Conservation (phyloP, 2,113 vertebrate genomes). For the Gopherus flavomarginatus region DNA sequence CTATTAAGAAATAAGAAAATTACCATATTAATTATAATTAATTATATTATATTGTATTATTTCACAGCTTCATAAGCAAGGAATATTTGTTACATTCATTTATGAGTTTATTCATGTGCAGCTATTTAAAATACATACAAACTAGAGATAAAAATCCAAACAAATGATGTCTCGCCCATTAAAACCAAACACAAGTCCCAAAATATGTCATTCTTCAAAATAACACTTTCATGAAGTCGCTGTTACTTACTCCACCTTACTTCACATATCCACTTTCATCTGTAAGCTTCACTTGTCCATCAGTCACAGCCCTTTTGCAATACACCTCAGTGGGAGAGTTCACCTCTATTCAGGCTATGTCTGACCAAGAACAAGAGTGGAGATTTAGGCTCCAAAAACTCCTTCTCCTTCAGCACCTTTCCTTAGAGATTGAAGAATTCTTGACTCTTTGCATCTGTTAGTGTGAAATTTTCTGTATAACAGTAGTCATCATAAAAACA, state of each 20-base stretch:
- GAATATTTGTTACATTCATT: not conserved
- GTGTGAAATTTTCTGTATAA: not conserved
- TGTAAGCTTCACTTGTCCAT: not conserved
- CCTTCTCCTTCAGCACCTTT: not conserved
- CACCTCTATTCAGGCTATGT: not conserved
- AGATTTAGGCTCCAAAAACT: slow-evolving; percentile 1
- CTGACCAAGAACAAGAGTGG: not conserved
- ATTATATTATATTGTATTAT: not conserved
- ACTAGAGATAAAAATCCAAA: not conserved
- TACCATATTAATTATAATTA: not conserved
- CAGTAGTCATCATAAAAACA: not conserved
- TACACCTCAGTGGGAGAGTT: not conserved
- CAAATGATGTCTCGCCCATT: not conserved
- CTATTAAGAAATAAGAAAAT: not conserved
- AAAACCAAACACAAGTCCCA: not conserved
- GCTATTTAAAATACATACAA: not conserved
- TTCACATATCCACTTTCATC: rapidly evolving
- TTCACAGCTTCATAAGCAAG: not conserved
- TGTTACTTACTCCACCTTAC: not conserved
- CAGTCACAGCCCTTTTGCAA: not conserved
- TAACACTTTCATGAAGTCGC: rapidly evolving
- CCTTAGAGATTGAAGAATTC: not conserved
- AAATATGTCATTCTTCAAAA: not conserved
- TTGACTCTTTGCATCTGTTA: not conserved
- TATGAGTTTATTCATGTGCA: not conserved